Base-by-base conservation (phyloP, 2,797 vertebrate genomes). In the Xenentodon cancila region DNA sequence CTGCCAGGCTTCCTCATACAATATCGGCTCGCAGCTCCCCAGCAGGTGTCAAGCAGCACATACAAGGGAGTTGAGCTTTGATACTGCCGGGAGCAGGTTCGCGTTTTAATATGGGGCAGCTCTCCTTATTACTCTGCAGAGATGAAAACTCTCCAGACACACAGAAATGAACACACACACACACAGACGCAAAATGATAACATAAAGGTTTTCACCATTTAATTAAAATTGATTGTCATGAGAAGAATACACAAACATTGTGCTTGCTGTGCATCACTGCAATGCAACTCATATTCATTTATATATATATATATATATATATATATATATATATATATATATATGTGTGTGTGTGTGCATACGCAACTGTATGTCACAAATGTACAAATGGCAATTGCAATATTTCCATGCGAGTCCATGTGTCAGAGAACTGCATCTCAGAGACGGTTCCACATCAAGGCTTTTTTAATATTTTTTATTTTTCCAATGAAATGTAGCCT, bases 201-300 rank as follows among this genome's bases (percentile, higher is more conserved):
- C 88, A 84, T 78, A 87, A 76, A 83, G 19, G 8, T 64, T 75
- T 90, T 84, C 64, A 86, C 77, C 53, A 58, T 89, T 90, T 91
- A 92, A 83, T 92, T 89, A 77, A 89, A 92, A 90, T 30, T 88
- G 89, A 93, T 93, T 92, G 92, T 92, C 91, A 89, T 72, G 80
- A 88, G 79, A 89, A 88, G 67, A 76, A 71, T 68, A 82, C 65
- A 81, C 64, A 78, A 67, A 62, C 68, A 19, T 65, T 83, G 79
- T 90, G 84, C 82, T 82, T 81, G 67, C 71, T 85, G 89, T 87
- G 88, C 82, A 87, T 73, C 90, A 91, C 82, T 86, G 81, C 88
- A 91, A 92, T 88, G 87, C 82, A 91, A 81, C 77, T 90, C 75
- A 79, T 85, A 91, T 89, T 88, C 90, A 90, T 25, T 3, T 25